Percentiles rank a stretch among this genome's conserved stretches.
These are phyloP conservation scores for Daboia siamensis DNA, from an alignment of 2,113 vertebrate genomes.

Conservation along the genomic window DNA sequence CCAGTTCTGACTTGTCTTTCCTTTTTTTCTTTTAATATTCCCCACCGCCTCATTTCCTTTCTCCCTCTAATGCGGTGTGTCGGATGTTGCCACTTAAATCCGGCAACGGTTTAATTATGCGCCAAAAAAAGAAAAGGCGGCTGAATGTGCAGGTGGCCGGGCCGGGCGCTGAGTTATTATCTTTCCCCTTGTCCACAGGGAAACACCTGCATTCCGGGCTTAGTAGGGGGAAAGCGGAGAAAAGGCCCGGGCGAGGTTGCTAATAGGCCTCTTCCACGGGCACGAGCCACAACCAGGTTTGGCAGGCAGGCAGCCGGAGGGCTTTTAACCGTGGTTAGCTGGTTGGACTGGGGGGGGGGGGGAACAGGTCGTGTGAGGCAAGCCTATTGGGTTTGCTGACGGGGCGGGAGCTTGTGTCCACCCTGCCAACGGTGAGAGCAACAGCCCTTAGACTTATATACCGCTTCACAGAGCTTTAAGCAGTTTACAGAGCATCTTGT, in stretches of 20 bases:
- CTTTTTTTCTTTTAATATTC: neutral
- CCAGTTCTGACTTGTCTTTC: neutral
- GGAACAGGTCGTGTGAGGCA: neutral
- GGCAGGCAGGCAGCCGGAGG: neutral
- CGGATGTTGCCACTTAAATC: neutral
- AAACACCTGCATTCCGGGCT: conserved; percentile 24
- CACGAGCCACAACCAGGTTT: neutral
- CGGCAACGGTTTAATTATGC: neutral
- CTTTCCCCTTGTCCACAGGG: conserved; percentile 29
- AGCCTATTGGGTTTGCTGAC: neutral
- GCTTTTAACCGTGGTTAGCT: neutral
- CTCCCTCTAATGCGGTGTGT: neutral
- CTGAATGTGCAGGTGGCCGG: neutral
- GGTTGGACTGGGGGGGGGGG: neutral
- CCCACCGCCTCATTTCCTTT: neutral
- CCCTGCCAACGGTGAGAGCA: too few relatives aligned
- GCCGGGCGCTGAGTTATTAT: neutral
- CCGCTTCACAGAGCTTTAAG: too few relatives aligned
- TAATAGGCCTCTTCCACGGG: fast-evolving
- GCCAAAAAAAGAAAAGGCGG: neutral
- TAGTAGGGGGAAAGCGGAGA: neutral
- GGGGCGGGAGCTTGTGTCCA: neutral
- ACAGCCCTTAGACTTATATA: neutral
- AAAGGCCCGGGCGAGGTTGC: neutral
- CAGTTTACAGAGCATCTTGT: too few relatives aligned